Base-by-base conservation (phyloP, 2,888 invertebrate genomes). In the Morinoia aosen region DNA sequence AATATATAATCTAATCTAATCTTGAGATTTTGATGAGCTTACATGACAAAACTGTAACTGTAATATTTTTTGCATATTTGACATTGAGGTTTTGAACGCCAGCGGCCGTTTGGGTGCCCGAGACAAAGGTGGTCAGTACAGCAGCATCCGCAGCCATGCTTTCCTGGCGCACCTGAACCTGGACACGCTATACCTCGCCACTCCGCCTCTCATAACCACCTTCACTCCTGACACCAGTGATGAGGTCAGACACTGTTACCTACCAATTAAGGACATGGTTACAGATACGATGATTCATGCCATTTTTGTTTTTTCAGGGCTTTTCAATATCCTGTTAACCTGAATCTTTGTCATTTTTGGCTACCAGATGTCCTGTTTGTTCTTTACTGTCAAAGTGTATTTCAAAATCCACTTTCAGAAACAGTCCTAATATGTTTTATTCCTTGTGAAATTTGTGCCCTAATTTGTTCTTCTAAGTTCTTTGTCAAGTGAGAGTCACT, bases 161-260 rank as follows among this genome's bases (percentile, higher is more conserved):
- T 99, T 99, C 97, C 99, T 99, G 97, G 97, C 98, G 95, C 98
- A 98, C 88, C 98, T 99, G 95, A 98, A 98, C 97, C 99, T 99
- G 98, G 98, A 98, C 95, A 98, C 98, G 90, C 97, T 99, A 95
- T 98, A 98, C 97, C 98, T 98, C 95, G 98, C 98, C 97, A 98
- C 98, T 88, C 99, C 99, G 58, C 99, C 99, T 0, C 98, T 98
- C 96, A 98, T 99, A 96, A 98, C 98, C 97, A 98, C 98, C 0
- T 99, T 98, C 97, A 97, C 99, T 97, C 98, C 99, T 5, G 98
- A 98, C 95, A 97, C 97, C 14, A 97, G 98, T 96, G 98, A 98
- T 97, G 98, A 98, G 97, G 96, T 96, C 58, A 57, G 96, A 25
- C 19, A 3, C 57, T 14, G 40, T 19, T 16, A 40, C 88, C n/a